phyloP scores from a whole-genome alignment of 1,140 invertebrate species.

The Drosophila nebulosa region DNA sequence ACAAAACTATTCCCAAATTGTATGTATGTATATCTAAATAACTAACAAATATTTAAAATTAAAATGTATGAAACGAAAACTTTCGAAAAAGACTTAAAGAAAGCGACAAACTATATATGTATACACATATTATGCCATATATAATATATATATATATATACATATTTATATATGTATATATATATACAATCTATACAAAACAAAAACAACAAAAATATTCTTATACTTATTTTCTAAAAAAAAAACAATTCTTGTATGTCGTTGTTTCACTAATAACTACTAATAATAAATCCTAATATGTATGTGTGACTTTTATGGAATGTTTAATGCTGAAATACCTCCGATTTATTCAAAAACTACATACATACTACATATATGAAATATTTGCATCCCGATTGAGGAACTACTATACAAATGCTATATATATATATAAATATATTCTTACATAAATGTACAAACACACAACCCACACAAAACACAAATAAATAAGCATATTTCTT shows the following conservation, averaged over 20 bases:
- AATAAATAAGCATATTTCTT: slow-evolving; percentile 39
- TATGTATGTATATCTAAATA: not conserved
- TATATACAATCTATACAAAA: slow-evolving; percentile 11
- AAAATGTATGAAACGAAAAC: not conserved
- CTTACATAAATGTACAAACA: slow-evolving; percentile 34
- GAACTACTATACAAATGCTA: slow-evolving; percentile 11
- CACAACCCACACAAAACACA: not conserved
- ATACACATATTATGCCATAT: slow-evolving; percentile 14
- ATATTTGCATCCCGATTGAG: slow-evolving; percentile 16
- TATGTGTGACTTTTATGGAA: slow-evolving; percentile 34
- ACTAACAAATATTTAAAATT: not conserved
- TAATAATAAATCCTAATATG: slow-evolving; percentile 17
- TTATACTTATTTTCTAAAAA: slow-evolving; percentile 41
- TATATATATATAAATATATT: not conserved
- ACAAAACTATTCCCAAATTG: not conserved
- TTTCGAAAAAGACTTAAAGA: not conserved
- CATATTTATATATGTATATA: slow-evolving; percentile 22
- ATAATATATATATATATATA: slow-evolving; percentile 1
- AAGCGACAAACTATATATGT: slow-evolving; percentile 16
- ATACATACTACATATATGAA: not conserved
- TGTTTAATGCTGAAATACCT: slow-evolving; percentile 64
- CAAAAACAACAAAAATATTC: slow-evolving; percentile 5
- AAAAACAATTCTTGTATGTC: slow-evolving; percentile 23
- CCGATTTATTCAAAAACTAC: slow-evolving; percentile 46
- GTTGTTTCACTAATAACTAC: slow-evolving; percentile 27